Evolutionary conservation across 2,113 vertebrate genomes (phyloP), one percentile per base, ranked within the genome.

Genomic region (Heterotis niloticus): DNA sequence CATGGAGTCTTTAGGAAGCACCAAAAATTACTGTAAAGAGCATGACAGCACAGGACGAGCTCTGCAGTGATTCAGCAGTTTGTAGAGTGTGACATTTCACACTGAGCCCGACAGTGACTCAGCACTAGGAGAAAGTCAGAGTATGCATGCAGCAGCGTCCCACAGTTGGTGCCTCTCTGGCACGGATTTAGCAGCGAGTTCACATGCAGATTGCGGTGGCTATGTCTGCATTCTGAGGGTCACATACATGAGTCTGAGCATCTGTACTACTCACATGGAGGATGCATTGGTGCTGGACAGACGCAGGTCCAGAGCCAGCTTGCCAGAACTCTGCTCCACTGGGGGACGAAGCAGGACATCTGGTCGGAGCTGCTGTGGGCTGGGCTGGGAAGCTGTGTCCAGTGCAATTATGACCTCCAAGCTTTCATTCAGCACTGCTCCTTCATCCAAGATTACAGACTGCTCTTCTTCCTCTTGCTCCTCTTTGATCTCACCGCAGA

Each of bases 401-500:
- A 96, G 86, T 76, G 94, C 89, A 84, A 96, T 93, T 67, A 88
- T 95, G 87, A 96, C 89, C 54, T 96, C 95, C 5, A 94, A 20
- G 83, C 92, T 85, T 13, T 93, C 80, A 87, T 85, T 93, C 89
- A 92, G 86, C 78, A 92, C 92, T 85, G 95, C 95, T 57, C 95
- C 94, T 16, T 54, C 54, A 59, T 78, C 85, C 54, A 23, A 16
- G 17, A 86, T 88, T 88, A 69, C 85, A 83, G 24, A 71, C 85
- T 59, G 80, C 81, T 83, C 85, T 69, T 91, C 90, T 1, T 84
- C 85, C 62, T 93, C 91, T 20, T 91, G 88, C 1, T 87, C 88
- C 13, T 89, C 97, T 92, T 96, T 94, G 83, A 98, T 96, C 90
- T 99, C 97, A 85, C 98, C 97, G 90, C 97, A 99, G 85, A 99